Base-by-base conservation (phyloP, 2,888 invertebrate genomes). In the Conus canariensis region DNA sequence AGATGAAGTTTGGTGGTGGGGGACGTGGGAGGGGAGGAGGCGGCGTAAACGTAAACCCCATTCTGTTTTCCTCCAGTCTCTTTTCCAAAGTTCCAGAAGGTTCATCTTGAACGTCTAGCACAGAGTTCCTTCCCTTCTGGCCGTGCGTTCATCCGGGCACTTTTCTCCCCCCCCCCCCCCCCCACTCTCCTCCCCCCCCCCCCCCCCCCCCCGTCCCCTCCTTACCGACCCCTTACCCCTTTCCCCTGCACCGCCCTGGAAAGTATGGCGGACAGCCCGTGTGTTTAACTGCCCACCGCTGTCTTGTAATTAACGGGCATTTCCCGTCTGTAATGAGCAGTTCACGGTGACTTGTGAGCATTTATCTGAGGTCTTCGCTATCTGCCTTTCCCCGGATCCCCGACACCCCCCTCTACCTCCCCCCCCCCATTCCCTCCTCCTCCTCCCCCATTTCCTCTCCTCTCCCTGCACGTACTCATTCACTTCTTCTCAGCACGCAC, bases 201-300 rank as follows among this genome's bases (percentile, higher is more conserved):
- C 45, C 45, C 1, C 45, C 45, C 45, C 45, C 2, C 45, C 45
- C 22, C 74, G 74, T 30, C 2, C 2, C 30, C 30, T 30, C 30
- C 30, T 30, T 30, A 30, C 30, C 30, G 45, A 3, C 45, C 45
- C 45, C 45, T 45, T 45, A 45, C 45, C 45, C 45, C 45, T 45
- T 45, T 4, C 45, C 45, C 45, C 45, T 4, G 1, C 45, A 45
- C 45, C 45, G 45, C 45, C 45, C 45, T 12, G 5, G 12, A 14
- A 10, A 30, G 77, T 30, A 30, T 30, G 30, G 77, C 30, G 30
- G 77, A 30, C 77, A 80, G 30, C 30, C 77, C 77, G 16, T 45
- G n/a, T 30, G 77, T 45, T 80, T 80, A 80, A 80, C 77, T 80
- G 77, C 77, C 77, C 77, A 80, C 77, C 77, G 77, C 77, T 80